Conservation (phyloP, 2,113 vertebrate genomes). For the Prionailurus viverrinus region DNA sequence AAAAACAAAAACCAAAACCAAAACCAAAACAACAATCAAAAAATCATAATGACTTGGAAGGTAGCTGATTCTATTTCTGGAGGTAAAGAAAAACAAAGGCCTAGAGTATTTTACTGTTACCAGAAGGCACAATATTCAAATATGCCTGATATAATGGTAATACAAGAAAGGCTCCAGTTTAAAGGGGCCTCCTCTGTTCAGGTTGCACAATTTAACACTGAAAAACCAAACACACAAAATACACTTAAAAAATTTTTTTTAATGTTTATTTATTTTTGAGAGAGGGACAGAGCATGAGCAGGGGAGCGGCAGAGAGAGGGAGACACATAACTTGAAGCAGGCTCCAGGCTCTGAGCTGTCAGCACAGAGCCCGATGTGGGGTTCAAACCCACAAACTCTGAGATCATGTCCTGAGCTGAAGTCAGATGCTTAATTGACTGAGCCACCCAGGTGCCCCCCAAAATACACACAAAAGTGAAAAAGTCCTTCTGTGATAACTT, state of each 20-base stretch:
- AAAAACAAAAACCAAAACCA: not conserved
- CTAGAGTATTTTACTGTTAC: not conserved
- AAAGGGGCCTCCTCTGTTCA: not conserved
- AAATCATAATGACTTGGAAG: not conserved
- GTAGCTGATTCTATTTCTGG: not conserved
- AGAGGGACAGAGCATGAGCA: too few relatives aligned
- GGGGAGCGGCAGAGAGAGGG: too few relatives aligned
- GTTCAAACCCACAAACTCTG: too few relatives aligned
- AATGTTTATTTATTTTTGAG: too few relatives aligned
- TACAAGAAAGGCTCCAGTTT: not conserved
- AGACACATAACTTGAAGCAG: too few relatives aligned
- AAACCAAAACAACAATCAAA: not conserved
- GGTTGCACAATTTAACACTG: not conserved
- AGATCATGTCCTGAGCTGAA: too few relatives aligned
- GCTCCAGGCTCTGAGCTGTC: too few relatives aligned
- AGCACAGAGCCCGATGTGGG: too few relatives aligned
- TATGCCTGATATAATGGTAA: not conserved
- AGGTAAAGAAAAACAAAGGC: not conserved
- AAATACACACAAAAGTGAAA: conserved; percentile 37
- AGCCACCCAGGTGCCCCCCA: not conserved
- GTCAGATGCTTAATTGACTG: too few relatives aligned
- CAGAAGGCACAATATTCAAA: conserved; percentile 24
- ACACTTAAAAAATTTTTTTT: not conserved
- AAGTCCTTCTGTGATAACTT: not conserved
- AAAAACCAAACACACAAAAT: not conserved